Evolutionary conservation across 1,140 invertebrate species (phyloP).

Genomic region (Hyles vespertilio): DNA sequence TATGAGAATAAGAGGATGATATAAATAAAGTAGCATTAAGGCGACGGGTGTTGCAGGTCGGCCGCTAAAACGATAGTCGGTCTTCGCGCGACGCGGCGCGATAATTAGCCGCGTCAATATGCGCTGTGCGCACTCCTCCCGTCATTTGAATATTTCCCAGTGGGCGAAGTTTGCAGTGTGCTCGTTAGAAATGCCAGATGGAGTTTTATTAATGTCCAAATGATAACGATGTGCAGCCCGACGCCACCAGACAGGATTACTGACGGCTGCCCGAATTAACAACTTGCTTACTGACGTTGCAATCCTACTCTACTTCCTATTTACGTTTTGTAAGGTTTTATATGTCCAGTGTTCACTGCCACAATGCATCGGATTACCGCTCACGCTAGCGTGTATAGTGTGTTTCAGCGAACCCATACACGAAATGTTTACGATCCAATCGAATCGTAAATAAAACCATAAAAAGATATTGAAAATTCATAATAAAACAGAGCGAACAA

Average conservation of each 20-base stretch:
- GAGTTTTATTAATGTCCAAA: slow-evolving; percentile 60
- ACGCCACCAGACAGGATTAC: slow-evolving; percentile 36
- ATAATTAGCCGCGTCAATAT: slow-evolving; percentile 43
- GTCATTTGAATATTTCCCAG: slow-evolving; percentile 46
- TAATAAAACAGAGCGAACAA: neutral
- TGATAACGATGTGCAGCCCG: slow-evolving; percentile 48
- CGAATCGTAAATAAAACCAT: neutral
- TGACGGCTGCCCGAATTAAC: slow-evolving; percentile 48
- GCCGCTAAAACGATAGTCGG: slow-evolving; percentile 1
- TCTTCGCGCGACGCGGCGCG: slow-evolving; percentile 14
- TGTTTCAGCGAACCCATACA: neutral
- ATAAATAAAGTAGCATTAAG: neutral
- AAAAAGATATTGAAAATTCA: neutral
- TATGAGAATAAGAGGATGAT: no score
- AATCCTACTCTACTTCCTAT: slow-evolving; percentile 38
- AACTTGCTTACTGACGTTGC: slow-evolving; percentile 34
- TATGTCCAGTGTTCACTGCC: no score
- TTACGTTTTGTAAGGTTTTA: slow-evolving; percentile 1
- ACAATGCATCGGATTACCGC: neutral
- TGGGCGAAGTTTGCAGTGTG: slow-evolving; percentile 33
- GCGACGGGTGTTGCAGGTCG: neutral
- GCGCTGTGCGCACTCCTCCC: slow-evolving; percentile 22
- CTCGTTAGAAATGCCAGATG: slow-evolving; percentile 39
- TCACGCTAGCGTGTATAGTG: neutral
- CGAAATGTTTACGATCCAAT: neutral